phyloP scores from a whole-genome alignment of 2,797 vertebrate species.

The Propithecus deckenii region DNA sequence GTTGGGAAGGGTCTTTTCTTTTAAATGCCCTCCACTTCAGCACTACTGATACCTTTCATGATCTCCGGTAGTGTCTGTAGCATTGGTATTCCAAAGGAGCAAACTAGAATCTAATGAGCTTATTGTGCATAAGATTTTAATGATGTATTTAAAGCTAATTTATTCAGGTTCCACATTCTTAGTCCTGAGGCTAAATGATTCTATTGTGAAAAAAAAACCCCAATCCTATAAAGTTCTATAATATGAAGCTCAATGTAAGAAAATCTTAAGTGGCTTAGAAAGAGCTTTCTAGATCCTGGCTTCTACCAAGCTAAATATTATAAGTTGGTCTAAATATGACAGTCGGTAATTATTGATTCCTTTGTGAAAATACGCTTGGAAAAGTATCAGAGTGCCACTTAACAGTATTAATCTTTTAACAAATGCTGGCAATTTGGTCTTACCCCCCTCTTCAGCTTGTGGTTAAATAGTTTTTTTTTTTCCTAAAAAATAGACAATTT shows the following conservation, averaged over 20 bases:
- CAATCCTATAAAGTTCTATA: constrained; percentile 48
- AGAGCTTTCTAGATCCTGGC: constrained; percentile 67
- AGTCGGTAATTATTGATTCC: constrained; percentile 77
- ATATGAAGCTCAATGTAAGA: constrained; percentile 70
- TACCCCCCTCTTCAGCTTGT: constrained; percentile 62
- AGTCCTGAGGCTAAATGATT: constrained; percentile 60
- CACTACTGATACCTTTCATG: background rate
- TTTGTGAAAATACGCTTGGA: constrained; percentile 80
- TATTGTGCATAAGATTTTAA: constrained; percentile 56
- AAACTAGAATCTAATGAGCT: constrained; percentile 54
- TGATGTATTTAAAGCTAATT: constrained; percentile 70
- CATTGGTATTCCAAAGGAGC: constrained; percentile 60
- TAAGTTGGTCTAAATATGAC: constrained; percentile 73
- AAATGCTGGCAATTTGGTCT: constrained; percentile 79
- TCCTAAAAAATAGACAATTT: constrained; percentile 76
- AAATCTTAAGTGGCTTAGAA: constrained; percentile 72
- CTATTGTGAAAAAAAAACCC: background rate
- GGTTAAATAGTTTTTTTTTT: constrained; percentile 77
- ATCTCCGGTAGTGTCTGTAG: background rate
- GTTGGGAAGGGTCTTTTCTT: constrained; percentile 14
- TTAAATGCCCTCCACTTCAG: background rate
- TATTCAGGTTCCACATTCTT: constrained; percentile 62
- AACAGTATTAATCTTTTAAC: constrained; percentile 77
- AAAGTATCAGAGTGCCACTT: constrained; percentile 81
- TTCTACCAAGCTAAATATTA: constrained; percentile 73